A percentile compares a stretch with the other conserved stretches of the same genome.
These are phyloP conservation scores for Holacanthus passer DNA, from an alignment of 2,113 vertebrate species.

Conservation along the genomic window DNA sequence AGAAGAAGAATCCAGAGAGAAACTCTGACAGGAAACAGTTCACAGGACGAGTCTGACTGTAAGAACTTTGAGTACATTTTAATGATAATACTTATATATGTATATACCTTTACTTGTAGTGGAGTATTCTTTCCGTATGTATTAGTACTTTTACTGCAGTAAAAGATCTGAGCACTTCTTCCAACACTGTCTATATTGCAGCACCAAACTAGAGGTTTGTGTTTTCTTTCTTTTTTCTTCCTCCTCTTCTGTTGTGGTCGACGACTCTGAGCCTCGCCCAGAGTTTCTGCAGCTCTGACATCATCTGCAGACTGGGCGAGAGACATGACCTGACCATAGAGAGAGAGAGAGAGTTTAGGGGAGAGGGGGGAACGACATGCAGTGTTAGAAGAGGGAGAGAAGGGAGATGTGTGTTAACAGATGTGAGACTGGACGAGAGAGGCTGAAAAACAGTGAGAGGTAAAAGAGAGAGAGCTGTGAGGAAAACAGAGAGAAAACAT, in stretches of 20 bases:
- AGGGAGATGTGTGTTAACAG: background rate
- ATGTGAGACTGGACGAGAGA: slow-evolving; percentile 10
- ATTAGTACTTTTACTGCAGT: no score
- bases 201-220: background rate
- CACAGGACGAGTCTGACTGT: no score
- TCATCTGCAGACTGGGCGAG: slow-evolving; percentile 59
- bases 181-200: background rate
- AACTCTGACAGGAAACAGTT: no score
- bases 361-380: background rate
- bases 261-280: slow-evolving; percentile 30
- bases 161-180: no score
- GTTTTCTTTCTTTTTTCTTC: background rate
- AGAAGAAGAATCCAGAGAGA: no score
- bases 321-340: slow-evolving; percentile 64
- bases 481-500: background rate
- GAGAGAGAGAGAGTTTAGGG: background rate
- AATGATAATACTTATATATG: no score
- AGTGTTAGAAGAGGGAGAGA: no score
- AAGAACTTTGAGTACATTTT: no score
- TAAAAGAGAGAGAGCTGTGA: background rate
- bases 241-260: background rate
- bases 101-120: no score
- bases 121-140: no score
- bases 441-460: background rate
- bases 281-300: slow-evolving; percentile 69